Evolutionary conservation across 2,888 invertebrate species (phyloP), one percentile per base, ranked within the genome.

Genomic region (Stenichneumon culpator): DNA sequence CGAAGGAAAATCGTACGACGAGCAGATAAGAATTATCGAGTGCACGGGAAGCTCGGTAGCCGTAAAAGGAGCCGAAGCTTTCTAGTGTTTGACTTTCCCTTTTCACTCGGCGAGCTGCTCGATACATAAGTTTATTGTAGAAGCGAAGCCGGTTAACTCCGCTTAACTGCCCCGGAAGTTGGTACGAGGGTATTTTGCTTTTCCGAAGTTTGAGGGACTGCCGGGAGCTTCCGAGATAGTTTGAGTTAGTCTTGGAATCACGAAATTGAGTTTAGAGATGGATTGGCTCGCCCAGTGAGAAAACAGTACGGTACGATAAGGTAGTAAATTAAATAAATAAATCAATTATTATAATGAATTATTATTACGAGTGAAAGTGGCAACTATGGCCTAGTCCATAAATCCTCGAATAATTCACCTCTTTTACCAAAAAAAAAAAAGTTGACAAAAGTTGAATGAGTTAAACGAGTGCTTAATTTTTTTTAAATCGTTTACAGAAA

Each of bases 11-110:
- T 65, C 44, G 54, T 47, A 39, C 47, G 19, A 5, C 11, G 57
- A 68, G 47, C 44, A 73, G 57, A 73, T 54, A 52, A 67, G 80
- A 68, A 65, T 39, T 79, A 52, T 50, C 32, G 32, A 80, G 54
- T 28, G 32, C 2, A 22, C 52, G 32, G 22, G 16, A 77, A 32
- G 68, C 28, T 75, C 28, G 28, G 19, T 22, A 14, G 57, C 32
- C 9, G 19, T 14, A 39, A 80, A 67, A 57, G 68, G 36, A 74
- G 7, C 6, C 22, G 36, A 54, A 52, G 57, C 78, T 28, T 50
- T 28, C 60, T 19, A 57, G 57, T 74, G 47, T 70, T 79, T 74
- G 69, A 57, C 54, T 70, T 79, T 52, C 16, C 63, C 39, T 19
- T 54, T 69, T 25, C 60, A 28, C 52, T 75, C 16, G 25, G 39